A percentile compares a stretch with the other conserved stretches of the same genome.
phyloP scores from a whole-genome alignment of 2,888 invertebrate species.

The Eretmocerus hayati region DNA sequence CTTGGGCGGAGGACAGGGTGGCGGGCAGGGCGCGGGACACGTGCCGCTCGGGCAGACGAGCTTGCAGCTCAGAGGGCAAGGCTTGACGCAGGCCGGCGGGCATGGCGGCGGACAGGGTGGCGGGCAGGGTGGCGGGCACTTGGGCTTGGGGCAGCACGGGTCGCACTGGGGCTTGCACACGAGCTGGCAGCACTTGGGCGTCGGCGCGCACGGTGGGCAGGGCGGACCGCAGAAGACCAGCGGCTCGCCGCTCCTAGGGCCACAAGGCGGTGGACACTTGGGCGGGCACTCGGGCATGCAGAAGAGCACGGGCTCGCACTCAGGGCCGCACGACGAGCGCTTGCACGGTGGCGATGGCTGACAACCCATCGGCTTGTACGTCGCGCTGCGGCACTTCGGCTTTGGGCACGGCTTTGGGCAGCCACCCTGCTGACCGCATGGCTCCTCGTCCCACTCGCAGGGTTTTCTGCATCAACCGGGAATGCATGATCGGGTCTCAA shows the following conservation, averaged over 20 bases:
- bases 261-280: constrained; percentile 1
- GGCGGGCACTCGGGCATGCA: constrained; percentile 1
- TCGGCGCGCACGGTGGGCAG: constrained; percentile 7
- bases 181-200: constrained; percentile 5
- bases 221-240: background rate
- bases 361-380: background rate
- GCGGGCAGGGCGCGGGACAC: constrained; percentile 2
- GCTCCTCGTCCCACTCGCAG: constrained; percentile 42
- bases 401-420: constrained; percentile 25
- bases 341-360: background rate
- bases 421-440: constrained; percentile 23
- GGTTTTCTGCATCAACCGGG: constrained; percentile 39
- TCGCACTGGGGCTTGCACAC: background rate
- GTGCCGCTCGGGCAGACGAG: constrained; percentile 1
- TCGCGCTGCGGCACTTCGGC: background rate
- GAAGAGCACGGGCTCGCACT: background rate
- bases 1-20: constrained; percentile 1
- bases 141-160: background rate
- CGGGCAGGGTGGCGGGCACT: background rate
- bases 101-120: background rate
- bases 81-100: background rate
- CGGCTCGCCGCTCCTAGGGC: background rate
- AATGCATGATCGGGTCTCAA: no score
- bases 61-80: background rate
- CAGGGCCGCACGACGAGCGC: background rate